Percentiles rank a stretch among this genome's conserved stretches.
phyloP scores from a whole-genome alignment of 2,888 invertebrate genomes.

The Pherbina coryleti region DNA sequence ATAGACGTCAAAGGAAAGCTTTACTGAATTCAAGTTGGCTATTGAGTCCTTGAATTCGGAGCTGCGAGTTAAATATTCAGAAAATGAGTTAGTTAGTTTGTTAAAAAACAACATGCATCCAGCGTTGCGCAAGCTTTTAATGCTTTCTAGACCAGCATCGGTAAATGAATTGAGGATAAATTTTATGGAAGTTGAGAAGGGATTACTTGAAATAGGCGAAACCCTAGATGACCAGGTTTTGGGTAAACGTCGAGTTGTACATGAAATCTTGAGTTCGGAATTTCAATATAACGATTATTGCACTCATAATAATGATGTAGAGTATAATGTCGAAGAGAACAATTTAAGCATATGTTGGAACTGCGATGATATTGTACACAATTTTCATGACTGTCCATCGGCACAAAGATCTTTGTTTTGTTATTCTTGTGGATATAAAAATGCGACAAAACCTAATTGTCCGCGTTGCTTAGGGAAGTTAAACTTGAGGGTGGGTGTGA shows the following conservation, averaged over 20 bases:
- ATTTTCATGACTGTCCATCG: conserved; percentile 25
- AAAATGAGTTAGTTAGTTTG: conserved; percentile 2
- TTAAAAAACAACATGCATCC: conserved; percentile 15
- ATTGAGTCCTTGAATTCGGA: conserved; percentile 18
- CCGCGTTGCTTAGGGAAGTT: background rate
- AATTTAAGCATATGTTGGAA: conserved; percentile 21
- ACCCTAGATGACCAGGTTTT: conserved; percentile 5
- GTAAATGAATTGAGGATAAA: conserved; percentile 4
- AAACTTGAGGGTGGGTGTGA: background rate
- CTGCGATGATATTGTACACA: conserved; percentile 22
- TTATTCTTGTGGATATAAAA: conserved; percentile 27
- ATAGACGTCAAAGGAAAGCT: conserved; percentile 30
- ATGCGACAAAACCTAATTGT: background rate
- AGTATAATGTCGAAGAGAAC: background rate
- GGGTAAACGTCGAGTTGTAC: background rate
- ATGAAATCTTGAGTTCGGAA: background rate
- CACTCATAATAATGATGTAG: background rate
- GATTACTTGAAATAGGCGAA: background rate
- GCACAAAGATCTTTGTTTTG: conserved; percentile 24
- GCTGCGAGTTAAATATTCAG: background rate
- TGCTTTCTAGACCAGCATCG: background rate
- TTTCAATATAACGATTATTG: background rate
- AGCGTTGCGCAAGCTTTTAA: conserved; percentile 7
- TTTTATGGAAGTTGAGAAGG: conserved; percentile 13
- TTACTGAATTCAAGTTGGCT: conserved; percentile 24